A percentile compares a stretch with the other conserved stretches of the same genome.
These are phyloP conservation scores for Pseudococcus longispinus DNA, from an alignment of 2,888 invertebrate genomes.

Conservation along the genomic window DNA sequence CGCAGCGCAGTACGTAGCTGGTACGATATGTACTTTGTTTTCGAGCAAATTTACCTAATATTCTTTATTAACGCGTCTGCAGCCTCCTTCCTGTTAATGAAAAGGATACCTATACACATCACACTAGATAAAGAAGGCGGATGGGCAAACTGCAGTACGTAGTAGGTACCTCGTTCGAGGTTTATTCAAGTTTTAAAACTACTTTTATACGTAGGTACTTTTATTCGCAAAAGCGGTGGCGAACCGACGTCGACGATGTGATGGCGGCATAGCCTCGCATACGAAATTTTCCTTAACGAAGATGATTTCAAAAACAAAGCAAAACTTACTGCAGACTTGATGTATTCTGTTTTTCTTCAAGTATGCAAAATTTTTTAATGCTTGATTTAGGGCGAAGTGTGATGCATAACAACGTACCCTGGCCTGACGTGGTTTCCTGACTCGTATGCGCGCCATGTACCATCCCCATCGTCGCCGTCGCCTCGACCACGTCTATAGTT, in stretches of 20 bases:
- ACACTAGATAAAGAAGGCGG: not conserved
- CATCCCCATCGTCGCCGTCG: too few species aligned
- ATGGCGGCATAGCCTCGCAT: not conserved
- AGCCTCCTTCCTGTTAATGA: not conserved
- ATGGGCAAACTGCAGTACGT: not conserved
- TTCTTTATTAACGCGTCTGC: not conserved
- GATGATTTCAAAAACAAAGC: slow-evolving; percentile 33
- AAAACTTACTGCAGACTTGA: not conserved
- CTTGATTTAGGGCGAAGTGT: not conserved
- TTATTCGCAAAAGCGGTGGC: not conserved
- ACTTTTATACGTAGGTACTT: not conserved
- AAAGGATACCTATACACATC: not conserved
- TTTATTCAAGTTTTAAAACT: slow-evolving; percentile 40
- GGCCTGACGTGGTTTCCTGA: not conserved
- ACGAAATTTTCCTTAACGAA: not conserved
- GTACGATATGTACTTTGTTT: not conserved
- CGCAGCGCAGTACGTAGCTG: not conserved
- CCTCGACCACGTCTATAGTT: too few species aligned
- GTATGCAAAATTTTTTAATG: not conserved
- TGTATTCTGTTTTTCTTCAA: slow-evolving; percentile 2
- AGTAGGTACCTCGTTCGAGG: not conserved
- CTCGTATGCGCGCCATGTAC: not conserved
- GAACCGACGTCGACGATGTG: not conserved
- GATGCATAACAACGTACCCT: not conserved
- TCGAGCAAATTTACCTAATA: slow-evolving; percentile 10